Evolutionary conservation across 2,113 vertebrate species (phyloP).

Genomic region (Cyprinus carpio): DNA sequence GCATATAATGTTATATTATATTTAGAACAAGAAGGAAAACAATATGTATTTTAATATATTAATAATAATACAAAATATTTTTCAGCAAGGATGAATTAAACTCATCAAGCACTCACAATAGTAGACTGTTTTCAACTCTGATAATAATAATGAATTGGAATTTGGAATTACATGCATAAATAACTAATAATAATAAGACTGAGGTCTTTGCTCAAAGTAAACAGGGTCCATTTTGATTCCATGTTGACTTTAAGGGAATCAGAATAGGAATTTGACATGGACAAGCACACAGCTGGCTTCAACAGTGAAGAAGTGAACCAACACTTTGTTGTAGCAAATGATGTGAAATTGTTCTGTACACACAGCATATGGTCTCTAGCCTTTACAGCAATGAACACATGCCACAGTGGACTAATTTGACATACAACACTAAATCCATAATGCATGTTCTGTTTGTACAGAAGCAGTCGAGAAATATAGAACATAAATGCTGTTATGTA

Average conservation of each 20-base stretch:
- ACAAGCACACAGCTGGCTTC: neutral
- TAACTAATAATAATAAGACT: neutral
- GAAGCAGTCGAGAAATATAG: constrained; percentile 10
- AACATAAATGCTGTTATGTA: constrained; percentile 8
- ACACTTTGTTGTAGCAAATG: neutral
- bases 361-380: neutral
- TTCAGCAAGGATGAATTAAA: too few relatives aligned
- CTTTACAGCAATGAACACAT: neutral
- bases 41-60: too few relatives aligned
- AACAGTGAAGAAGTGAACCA: neutral
- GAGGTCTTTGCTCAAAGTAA: neutral
- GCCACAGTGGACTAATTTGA: neutral
- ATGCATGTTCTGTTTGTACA: neutral
- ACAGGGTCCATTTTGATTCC: neutral
- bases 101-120: too few relatives aligned
- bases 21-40: too few relatives aligned
- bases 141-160: too few relatives aligned
- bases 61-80: too few relatives aligned
- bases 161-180: neutral
- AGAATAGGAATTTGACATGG: neutral
- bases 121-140: too few relatives aligned
- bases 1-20: too few relatives aligned
- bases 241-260: neutral
- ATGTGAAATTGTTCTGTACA: neutral
- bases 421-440: constrained; percentile 22